A percentile compares a stretch with the other conserved stretches of the same genome.
phyloP scores from a whole-genome alignment of 1,140 invertebrate species.

The Lethrus apterus region DNA sequence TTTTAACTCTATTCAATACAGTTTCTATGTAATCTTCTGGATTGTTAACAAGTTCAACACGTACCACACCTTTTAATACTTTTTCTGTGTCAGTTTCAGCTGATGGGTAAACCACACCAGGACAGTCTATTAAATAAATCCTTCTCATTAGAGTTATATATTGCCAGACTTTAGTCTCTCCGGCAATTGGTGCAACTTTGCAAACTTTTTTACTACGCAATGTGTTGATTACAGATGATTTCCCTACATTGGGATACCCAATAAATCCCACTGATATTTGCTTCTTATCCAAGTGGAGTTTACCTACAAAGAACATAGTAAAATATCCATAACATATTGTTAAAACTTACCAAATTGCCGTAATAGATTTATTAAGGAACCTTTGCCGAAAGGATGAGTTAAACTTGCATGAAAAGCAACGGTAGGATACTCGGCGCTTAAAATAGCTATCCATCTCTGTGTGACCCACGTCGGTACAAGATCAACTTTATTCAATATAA shows the following conservation, averaged over 20 bases:
- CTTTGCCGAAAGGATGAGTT: constrained; percentile 98
- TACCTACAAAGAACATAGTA: constrained; percentile 39
- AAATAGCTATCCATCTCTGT: constrained; percentile 87
- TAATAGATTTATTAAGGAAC: constrained; percentile 91
- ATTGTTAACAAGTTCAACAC: constrained; percentile 89
- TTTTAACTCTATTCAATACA: constrained; percentile 81
- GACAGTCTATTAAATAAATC: constrained; percentile 98
- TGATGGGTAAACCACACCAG: constrained; percentile 94
- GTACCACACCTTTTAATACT: constrained; percentile 90
- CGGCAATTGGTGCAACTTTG: constrained; percentile 97
- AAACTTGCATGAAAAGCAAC: constrained; percentile 97
- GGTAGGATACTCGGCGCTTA: constrained; percentile 93
- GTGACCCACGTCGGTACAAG: constrained; percentile 97
- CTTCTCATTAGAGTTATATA: constrained; percentile 97
- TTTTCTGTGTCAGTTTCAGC: constrained; percentile 90
- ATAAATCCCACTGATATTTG: constrained; percentile 99
- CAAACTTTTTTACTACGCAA: constrained; percentile 92
- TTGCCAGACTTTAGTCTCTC: constrained; percentile 99
- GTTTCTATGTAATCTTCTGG: constrained; percentile 91
- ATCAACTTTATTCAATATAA: constrained; percentile 93
- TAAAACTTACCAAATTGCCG: constrained; percentile 73
- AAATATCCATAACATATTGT: background rate
- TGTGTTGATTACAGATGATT: constrained; percentile 98
- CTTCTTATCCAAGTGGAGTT: constrained; percentile 91
- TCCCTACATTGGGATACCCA: constrained; percentile 98